phyloP scores from a whole-genome alignment of 2,888 invertebrate genomes.

The Coecobrya sp. region DNA sequence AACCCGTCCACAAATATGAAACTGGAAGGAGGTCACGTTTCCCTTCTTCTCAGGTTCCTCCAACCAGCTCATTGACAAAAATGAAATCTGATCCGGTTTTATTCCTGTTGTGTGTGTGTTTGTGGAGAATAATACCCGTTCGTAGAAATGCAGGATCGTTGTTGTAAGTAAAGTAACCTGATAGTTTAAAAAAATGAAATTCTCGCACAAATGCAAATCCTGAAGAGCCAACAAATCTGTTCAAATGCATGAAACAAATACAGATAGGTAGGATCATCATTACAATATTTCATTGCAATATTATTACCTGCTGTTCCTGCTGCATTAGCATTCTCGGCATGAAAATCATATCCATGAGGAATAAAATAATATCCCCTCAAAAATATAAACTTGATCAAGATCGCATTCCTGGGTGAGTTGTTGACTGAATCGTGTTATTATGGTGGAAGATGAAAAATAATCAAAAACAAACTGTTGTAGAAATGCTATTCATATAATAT shows the following conservation, averaged over 20 bases:
- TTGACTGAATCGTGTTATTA: too few relatives aligned
- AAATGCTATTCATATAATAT: not conserved
- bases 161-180: too few relatives aligned
- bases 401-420: too few relatives aligned
- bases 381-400: not conserved
- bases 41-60: conserved; percentile 11
- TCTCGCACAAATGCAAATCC: too few relatives aligned
- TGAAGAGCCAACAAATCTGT: too few relatives aligned
- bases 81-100: not conserved
- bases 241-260: not conserved
- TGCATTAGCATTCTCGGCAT: not conserved
- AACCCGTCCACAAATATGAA: not conserved
- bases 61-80: conserved; percentile 12
- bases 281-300: not conserved
- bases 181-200: too few relatives aligned
- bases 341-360: not conserved
- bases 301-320: not conserved
- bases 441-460: not conserved
- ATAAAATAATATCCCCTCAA: not conserved
- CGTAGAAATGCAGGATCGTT: too few relatives aligned
- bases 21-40: conserved; percentile 1
- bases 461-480: not conserved
- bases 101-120: not conserved
- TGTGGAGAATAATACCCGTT: too few relatives aligned
- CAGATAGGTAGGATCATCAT: not conserved